These are phyloP conservation scores for Ctenodactylus gundi DNA, from an alignment of 2,113 vertebrate species.

Conservation along the genomic window DNA sequence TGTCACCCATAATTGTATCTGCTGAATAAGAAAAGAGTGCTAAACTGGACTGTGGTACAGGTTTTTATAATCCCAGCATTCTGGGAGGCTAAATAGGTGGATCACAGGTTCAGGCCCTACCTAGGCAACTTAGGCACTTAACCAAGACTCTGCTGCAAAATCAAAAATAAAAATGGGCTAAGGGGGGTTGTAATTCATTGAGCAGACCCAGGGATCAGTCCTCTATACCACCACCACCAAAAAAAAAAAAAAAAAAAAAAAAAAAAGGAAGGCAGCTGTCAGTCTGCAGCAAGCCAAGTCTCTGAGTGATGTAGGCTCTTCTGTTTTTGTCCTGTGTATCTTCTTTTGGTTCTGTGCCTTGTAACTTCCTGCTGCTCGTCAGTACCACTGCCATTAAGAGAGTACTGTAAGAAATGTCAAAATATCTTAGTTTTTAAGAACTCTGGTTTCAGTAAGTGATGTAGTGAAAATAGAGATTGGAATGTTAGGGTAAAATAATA, in stretches of 20 bases:
- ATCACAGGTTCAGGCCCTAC: too few relatives aligned
- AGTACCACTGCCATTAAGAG: neutral
- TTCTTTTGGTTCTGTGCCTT: neutral
- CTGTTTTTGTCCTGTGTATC: neutral
- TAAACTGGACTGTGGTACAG: too few relatives aligned
- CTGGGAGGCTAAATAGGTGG: too few relatives aligned
- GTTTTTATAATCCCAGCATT: too few relatives aligned
- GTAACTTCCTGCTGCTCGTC: neutral
- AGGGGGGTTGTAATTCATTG: too few relatives aligned
- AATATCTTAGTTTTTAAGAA: conserved; percentile 52
- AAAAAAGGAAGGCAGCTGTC: neutral
- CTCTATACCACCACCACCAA: too few relatives aligned
- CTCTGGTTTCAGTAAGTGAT: neutral
- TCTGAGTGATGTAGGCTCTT: neutral
- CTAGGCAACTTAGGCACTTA: too few relatives aligned
- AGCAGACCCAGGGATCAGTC: too few relatives aligned
- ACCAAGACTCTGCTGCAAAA: too few relatives aligned
- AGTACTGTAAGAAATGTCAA: neutral
- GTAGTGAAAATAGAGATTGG: neutral
- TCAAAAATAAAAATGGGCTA: too few relatives aligned
- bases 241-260: too few relatives aligned
- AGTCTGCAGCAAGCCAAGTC: neutral
- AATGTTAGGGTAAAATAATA: neutral
- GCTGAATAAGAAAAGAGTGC: conserved; percentile 14
- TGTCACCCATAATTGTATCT: neutral